Evolutionary conservation across 2,888 invertebrate species (phyloP), one percentile per base, ranked within the genome.

Genomic region (Vandiemenella viatica): DNA sequence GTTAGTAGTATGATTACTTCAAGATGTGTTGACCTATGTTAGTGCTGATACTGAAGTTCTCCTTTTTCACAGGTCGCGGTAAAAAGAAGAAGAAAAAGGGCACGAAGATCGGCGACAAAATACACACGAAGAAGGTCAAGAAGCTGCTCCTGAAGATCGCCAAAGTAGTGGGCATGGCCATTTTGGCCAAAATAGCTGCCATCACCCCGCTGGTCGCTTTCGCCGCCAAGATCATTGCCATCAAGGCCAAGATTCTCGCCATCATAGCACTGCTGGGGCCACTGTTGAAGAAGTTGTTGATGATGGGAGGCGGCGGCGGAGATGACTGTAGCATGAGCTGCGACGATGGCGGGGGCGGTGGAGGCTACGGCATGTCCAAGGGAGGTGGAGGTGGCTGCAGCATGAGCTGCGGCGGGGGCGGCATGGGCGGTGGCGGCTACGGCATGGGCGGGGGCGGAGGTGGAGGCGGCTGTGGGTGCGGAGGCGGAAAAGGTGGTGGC

Each of bases 161-260:
- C 32, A 32, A 8, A 32, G 32, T 17, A 41, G n/a, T 32, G n/a
- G 32, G n/a, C 32, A 32, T 32, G 32, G n/a, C 32, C 32, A 32
- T 32, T 32, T 13, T 32, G 32, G 13, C n/a, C 32, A 10, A 32
- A 32, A 32, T n/a, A 32, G 32, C 32, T 32, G 32, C 32, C n/a
- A n/a, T n/a, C n/a, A n/a, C n/a, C n/a, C n/a, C n/a, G n/a, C n/a
- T n/a, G n/a, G n/a, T n/a, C n/a, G n/a, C n/a, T n/a, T n/a, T n/a
- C 1, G 6, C 16, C 7, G 43, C 50, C 3, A 50, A 47, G 40
- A 17, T 50, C 19, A 47, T 47, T 18, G 50, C 50, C 1, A 16
- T 37, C 15, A 47, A 47, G 19, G 50, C 32, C 20, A 50, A 41
- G 47, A 32, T 47, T 17, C 15, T 47, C 16, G 50, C 46, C 5